Base-by-base conservation (phyloP, 2,797 vertebrate species). In the Carapus acus region DNA sequence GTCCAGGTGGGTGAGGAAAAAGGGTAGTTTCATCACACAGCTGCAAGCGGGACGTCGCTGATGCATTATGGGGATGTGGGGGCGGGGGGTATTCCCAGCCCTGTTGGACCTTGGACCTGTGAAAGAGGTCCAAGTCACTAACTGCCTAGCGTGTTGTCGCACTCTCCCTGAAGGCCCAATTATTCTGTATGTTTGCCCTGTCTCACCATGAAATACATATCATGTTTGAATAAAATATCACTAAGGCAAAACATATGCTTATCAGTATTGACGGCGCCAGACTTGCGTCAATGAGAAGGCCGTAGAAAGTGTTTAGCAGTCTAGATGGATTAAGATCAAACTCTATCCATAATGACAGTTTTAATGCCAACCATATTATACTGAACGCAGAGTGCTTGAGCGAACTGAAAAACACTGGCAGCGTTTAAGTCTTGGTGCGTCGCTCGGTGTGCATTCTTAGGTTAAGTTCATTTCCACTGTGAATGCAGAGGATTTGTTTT, bases 111-210 rank as follows among this genome's bases (percentile, higher is more conserved):
- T 64, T 61, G 24, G 40, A 71, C 57, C 65, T 65, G 39, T 37
- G 72, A 81, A 72, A 71, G 60, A 66, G 56, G 49, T 18, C 18
- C 60, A 60, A 77, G 67, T 76, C 72, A 72, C 63, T 66, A 31
- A 59, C 51, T 49, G 56, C 45, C 41, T 54, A 70, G 53, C 64
- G 42, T 44, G 39, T 57, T 58, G 52, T 49, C 60, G 43, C 49
- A 63, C 39, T 11, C 49, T 83, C 82, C 79, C 79, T 52, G 43
- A 81, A 83, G 81, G 71, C 79, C 74, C 80, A 85, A 85, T 87
- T 86, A 87, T 69, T 67, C 62, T 66, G 65, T 60, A 67, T 77
- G 74, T 87, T 85, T 77, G 62, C 76, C 76, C 73, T 52, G 20
- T 78, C 62, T 59, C 67, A 65, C 42, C 69, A 69, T 81, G 71